phyloP scores from a whole-genome alignment of 2,113 vertebrate species.

The Elgaria multicarinata region DNA sequence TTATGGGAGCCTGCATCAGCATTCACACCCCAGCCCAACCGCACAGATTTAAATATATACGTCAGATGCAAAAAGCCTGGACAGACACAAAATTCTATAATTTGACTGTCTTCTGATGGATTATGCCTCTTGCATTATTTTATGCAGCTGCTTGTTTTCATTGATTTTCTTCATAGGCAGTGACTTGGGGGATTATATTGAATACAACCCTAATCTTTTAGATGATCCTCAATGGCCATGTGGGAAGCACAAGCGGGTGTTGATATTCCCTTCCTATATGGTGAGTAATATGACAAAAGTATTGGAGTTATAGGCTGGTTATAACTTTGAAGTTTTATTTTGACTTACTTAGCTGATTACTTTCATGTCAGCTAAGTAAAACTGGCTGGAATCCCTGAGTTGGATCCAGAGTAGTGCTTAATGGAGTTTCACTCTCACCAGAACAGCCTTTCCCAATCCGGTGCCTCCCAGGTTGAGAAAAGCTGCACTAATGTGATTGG shows the following conservation, averaged over 20 bases:
- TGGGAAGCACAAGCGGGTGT: conserved; percentile 97
- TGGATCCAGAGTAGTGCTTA: no score
- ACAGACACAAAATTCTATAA: not conserved
- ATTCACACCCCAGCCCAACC: not conserved
- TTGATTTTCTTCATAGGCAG: conserved; percentile 81
- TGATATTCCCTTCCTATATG: conserved; percentile 98
- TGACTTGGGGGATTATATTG: conserved; percentile 89
- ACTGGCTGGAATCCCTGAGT: conserved; percentile 32
- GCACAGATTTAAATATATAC: conserved; percentile 10
- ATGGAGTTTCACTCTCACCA: no score
- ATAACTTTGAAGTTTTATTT: conserved; percentile 24
- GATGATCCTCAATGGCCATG: conserved; percentile 99
- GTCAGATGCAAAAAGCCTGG: conserved; percentile 33
- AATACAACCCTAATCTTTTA: conserved; percentile 96
- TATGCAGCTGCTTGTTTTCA: conserved; percentile 21
- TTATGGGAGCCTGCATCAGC: conserved; percentile 35
- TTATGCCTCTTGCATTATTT: conserved; percentile 23
- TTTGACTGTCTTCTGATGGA: not conserved
- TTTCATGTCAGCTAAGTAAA: conserved; percentile 8
- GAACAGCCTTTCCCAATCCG: no score
- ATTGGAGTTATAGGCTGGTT: not conserved
- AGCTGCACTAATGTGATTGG: no score
- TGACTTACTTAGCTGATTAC: not conserved
- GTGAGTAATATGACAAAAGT: conserved; percentile 76
- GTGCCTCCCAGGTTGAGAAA: no score